phyloP scores from a whole-genome alignment of 2,113 vertebrate genomes.

The Ptyas mucosa region DNA sequence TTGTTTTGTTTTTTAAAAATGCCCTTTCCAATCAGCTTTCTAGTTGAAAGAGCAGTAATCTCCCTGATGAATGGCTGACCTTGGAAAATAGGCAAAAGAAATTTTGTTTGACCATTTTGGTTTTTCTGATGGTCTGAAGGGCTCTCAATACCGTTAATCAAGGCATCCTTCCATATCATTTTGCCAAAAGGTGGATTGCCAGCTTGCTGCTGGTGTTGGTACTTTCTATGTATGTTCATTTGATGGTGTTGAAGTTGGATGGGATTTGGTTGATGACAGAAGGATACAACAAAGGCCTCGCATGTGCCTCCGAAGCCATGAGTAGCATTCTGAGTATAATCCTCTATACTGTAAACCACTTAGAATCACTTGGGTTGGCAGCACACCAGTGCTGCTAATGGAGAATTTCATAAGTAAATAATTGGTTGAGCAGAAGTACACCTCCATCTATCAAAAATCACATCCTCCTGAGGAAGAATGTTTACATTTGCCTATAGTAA shows the following conservation, averaged over 20 bases:
- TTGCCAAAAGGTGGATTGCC: not conserved
- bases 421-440: not conserved
- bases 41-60: not conserved
- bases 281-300: not conserved
- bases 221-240: not conserved
- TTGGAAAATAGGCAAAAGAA: not conserved
- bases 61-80: not conserved
- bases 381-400: not conserved
- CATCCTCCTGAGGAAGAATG: not conserved
- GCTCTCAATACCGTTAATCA: not conserved
- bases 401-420: not conserved
- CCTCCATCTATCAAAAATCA: not conserved
- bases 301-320: not conserved
- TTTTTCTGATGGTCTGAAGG: not conserved
- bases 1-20: not conserved
- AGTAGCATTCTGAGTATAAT: not conserved
- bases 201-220: not conserved
- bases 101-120: not conserved
- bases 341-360: not conserved
- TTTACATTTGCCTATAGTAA: not conserved
- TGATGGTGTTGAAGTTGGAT: not conserved
- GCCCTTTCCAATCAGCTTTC: not conserved
- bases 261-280: not conserved
- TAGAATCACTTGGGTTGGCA: not conserved
- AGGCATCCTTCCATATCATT: not conserved